Evolutionary conservation across 2,113 vertebrate species (phyloP).

Genomic region (Ochotona curzoniae): DNA sequence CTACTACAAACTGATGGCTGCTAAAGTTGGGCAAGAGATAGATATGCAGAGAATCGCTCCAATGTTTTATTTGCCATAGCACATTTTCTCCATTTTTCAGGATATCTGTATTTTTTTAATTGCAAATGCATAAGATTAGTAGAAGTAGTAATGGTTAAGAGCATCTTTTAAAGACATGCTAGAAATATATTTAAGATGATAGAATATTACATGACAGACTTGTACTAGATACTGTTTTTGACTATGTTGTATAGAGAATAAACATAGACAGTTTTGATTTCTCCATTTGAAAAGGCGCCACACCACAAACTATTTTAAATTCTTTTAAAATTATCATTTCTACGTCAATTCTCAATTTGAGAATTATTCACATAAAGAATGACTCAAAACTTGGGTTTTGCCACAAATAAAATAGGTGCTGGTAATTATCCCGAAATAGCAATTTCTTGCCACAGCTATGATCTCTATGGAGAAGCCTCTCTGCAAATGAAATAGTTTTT

Average conservation of each 20-base stretch:
- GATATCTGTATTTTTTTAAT: background rate
- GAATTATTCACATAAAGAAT: slow-evolving; percentile 8
- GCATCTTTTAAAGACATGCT: background rate
- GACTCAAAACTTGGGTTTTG: slow-evolving; percentile 53
- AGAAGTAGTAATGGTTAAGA: background rate
- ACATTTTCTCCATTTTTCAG: background rate
- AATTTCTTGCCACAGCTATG: slow-evolving; percentile 11
- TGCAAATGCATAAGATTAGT: background rate
- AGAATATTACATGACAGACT: background rate
- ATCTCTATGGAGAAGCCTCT: slow-evolving; percentile 13
- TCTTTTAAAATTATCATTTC: slow-evolving; percentile 39
- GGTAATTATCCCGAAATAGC: slow-evolving; percentile 52
- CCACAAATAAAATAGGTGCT: slow-evolving; percentile 19
- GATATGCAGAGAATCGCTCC: too few species aligned
- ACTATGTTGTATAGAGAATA: background rate
- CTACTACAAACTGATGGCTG: too few species aligned
- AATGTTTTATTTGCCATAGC: background rate
- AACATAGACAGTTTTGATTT: slow-evolving; percentile 46
- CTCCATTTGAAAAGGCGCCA: slow-evolving; percentile 17
- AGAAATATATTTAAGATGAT: background rate
- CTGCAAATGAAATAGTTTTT: background rate
- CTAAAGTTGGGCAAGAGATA: background rate
- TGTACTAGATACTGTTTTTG: background rate
- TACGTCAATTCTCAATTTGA: slow-evolving; percentile 21
- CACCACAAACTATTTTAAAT: slow-evolving; percentile 29